phyloP scores from a whole-genome alignment of 2,888 invertebrate genomes.

The Synergus gifuensis region DNA sequence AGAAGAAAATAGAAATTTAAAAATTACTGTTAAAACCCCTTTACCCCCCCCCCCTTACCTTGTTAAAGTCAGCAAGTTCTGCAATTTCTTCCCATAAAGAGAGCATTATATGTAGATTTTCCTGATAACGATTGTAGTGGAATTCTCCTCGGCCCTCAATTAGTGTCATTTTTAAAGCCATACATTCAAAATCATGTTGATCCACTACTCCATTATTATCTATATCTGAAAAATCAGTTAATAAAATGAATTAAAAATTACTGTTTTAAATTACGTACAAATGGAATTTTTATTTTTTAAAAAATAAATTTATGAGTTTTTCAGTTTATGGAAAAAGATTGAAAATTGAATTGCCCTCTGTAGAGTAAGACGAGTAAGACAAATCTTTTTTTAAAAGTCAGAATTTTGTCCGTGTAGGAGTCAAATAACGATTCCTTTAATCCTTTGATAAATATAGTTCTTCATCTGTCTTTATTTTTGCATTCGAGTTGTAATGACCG shows the following conservation, averaged over 20 bases:
- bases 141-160: constrained; percentile 92
- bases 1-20: not conserved
- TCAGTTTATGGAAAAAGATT: no score
- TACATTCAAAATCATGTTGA: constrained; percentile 89
- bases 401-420: not conserved
- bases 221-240: constrained; percentile 81
- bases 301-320: no score
- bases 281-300: no score
- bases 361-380: no score
- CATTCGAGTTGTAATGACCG: constrained; percentile 28
- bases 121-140: constrained; percentile 84
- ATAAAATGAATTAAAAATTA: not conserved
- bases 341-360: not conserved
- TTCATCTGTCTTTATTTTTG: constrained; percentile 18
- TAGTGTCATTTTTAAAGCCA: constrained; percentile 89
- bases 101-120: constrained; percentile 90
- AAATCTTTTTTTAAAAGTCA: not conserved
- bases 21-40: not conserved
- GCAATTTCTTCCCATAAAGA: constrained; percentile 93
- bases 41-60: constrained; percentile 82
- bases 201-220: constrained; percentile 92
- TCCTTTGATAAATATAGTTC: not conserved
- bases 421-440: not conserved
- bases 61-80: constrained; percentile 91
- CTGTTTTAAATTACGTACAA: no score